Evolutionary conservation across 2,888 invertebrate species (phyloP).

Genomic region (Phyto melanocephala): DNA sequence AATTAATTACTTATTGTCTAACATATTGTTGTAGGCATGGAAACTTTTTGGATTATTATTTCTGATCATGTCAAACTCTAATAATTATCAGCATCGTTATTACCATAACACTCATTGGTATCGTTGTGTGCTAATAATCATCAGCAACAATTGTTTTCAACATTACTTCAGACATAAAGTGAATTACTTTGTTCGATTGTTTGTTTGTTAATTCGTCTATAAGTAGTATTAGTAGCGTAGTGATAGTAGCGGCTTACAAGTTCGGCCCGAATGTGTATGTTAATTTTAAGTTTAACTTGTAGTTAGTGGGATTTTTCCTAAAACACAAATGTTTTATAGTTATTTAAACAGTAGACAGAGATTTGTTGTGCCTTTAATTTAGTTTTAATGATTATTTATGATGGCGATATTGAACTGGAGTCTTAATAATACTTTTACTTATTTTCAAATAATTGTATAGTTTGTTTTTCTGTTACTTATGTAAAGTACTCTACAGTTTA

Average conservation of each 20-base stretch:
- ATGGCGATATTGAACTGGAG: not conserved
- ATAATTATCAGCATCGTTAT: not conserved
- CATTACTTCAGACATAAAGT: not conserved
- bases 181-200: not conserved
- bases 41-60: too few species aligned
- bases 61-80: not conserved
- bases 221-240: too few species aligned
- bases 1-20: too few species aligned
- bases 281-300: not conserved
- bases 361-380: not conserved
- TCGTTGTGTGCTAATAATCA: not conserved
- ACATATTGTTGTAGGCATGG: too few species aligned
- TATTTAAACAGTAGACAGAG: not conserved
- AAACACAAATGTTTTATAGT: not conserved
- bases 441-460: slow-evolving; percentile 30
- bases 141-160: not conserved
- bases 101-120: slow-evolving; percentile 1
- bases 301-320: not conserved
- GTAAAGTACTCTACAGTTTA: too few species aligned
- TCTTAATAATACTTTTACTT: slow-evolving; percentile 23
- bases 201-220: not conserved
- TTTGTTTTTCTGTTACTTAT: slow-evolving; percentile 9
- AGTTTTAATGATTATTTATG: not conserved
- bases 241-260: too few species aligned
- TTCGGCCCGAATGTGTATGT: not conserved